Conservation (phyloP, 2,113 vertebrate genomes). For the Rhinoderma darwinii region DNA sequence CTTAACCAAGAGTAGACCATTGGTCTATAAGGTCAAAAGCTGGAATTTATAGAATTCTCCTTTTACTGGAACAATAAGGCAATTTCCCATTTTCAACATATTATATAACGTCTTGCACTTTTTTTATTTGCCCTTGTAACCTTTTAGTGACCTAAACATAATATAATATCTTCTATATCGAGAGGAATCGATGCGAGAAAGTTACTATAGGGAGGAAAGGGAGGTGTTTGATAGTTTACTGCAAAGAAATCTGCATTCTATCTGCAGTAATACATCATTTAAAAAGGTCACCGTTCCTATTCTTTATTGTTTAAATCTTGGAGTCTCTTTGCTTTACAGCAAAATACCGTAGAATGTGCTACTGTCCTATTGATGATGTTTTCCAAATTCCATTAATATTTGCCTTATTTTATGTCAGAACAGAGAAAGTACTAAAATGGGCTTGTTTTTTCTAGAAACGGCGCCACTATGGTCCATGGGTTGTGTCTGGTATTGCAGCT, state of each 20-base stretch:
- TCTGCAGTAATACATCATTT: neutral
- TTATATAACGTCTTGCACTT: constrained; percentile 1
- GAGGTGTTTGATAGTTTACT: neutral
- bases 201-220: neutral
- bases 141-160: neutral
- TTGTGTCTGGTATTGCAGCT: no score
- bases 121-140: neutral
- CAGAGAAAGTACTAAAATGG: no score
- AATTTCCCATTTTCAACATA: neutral
- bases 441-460: no score
- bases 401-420: neutral
- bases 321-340: neutral
- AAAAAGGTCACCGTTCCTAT: constrained; percentile 12
- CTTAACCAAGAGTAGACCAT: no score
- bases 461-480: no score
- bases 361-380: no score
- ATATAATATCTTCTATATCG: neutral
- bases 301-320: neutral
- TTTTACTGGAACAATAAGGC: constrained; percentile 8
- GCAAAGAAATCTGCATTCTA: constrained; percentile 13
- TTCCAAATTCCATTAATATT: neutral
- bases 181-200: neutral
- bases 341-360: no score
- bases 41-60: neutral
- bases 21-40: constrained; percentile 2